Percentiles rank a stretch among this genome's conserved stretches.
Evolutionary conservation across 2,888 invertebrate genomes (phyloP).

Genomic region (Ochropleura leucogaster): DNA sequence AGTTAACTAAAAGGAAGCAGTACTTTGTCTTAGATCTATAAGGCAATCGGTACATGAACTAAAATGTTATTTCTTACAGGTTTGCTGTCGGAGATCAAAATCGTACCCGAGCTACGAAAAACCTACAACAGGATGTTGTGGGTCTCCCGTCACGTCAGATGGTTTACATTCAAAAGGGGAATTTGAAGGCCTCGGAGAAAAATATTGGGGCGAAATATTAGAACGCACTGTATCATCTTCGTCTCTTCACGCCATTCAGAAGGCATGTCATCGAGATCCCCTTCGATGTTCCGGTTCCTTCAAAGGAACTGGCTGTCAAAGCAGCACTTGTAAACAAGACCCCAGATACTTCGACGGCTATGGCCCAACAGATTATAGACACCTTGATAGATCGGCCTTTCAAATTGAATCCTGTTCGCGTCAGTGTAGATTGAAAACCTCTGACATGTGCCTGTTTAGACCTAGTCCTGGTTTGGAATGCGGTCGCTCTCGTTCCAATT

Average conservation of each 20-base stretch:
- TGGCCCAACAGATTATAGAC: conserved; percentile 84
- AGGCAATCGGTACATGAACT: not conserved
- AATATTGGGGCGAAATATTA: conserved; percentile 94
- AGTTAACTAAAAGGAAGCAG: not conserved
- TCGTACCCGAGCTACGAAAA: conserved; percentile 84
- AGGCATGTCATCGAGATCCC: conserved; percentile 86
- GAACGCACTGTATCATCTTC: conserved; percentile 94
- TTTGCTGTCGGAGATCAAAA: conserved; percentile 86
- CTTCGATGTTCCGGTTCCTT: conserved; percentile 86
- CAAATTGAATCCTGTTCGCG: conserved; percentile 88
- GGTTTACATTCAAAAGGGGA: conserved; percentile 90
- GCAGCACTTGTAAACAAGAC: conserved; percentile 83
- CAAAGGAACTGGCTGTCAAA: conserved; percentile 81
- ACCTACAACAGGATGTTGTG: conserved; percentile 85
- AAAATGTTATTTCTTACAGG: conserved; percentile 70
- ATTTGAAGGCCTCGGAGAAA: conserved; percentile 92
- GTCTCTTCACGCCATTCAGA: conserved; percentile 93
- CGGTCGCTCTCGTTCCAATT: conserved; percentile 87
- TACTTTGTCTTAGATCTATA: not conserved
- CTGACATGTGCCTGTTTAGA: conserved; percentile 87
- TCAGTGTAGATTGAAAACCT: conserved; percentile 87
- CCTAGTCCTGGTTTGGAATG: conserved; percentile 85
- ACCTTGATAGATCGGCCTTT: conserved; percentile 86
- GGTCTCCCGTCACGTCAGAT: conserved; percentile 87
- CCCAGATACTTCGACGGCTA: conserved; percentile 87